Percentiles rank a stretch among this genome's conserved stretches.
phyloP scores from a whole-genome alignment of 2,888 invertebrate species.

The Amblyjoppa proteus region DNA sequence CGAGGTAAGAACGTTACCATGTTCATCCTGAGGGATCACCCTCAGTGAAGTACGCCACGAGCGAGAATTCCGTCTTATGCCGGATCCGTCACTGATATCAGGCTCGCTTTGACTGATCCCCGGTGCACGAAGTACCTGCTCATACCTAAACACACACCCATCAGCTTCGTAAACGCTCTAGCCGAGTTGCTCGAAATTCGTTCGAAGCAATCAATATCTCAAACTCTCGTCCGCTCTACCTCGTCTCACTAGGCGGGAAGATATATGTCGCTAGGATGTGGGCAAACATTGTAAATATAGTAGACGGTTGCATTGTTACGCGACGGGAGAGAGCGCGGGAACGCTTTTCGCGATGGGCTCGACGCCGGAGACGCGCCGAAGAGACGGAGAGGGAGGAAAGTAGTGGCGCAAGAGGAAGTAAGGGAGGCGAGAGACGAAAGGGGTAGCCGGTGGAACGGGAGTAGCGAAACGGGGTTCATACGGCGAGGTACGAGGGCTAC shows the following conservation, averaged over 20 bases:
- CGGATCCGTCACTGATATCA: not conserved
- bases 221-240: constrained; percentile 35
- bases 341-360: constrained; percentile 55
- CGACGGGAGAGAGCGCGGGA: constrained; percentile 66
- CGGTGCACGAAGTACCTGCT: not conserved
- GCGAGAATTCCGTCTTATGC: not conserved
- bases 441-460: constrained; percentile 48
- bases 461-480: constrained; percentile 59
- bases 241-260: constrained; percentile 68
- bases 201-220: constrained; percentile 81
- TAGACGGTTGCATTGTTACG: constrained; percentile 77
- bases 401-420: constrained; percentile 59
- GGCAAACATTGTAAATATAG: constrained; percentile 79
- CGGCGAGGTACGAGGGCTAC: constrained; percentile 59
- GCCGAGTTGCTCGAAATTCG: constrained; percentile 74
- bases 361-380: constrained; percentile 50
- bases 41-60: not conserved
- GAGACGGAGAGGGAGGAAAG: constrained; percentile 65
- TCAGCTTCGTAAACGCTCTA: not conserved
- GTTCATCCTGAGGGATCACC: no score
- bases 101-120: not conserved
- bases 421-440: constrained; percentile 63
- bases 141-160: not conserved
- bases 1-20: no score
- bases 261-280: constrained; percentile 80